phyloP scores from a whole-genome alignment of 2,888 invertebrate species.

The Conistra vaccinii region DNA sequence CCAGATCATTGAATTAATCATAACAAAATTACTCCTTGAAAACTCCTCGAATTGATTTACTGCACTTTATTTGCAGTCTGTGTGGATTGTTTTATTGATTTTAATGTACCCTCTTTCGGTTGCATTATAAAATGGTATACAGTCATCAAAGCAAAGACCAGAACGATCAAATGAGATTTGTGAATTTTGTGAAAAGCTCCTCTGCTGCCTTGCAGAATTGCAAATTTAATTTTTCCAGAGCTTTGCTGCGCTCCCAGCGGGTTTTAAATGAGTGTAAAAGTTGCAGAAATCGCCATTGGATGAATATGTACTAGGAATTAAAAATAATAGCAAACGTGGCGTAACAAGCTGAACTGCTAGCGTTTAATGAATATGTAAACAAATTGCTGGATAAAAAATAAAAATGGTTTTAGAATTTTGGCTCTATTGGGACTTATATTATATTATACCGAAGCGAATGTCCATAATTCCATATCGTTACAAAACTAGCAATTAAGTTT shows the following conservation, averaged over 20 bases:
- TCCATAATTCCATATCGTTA: too few relatives aligned
- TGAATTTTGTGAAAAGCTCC: conserved; percentile 72
- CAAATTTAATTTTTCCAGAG: conserved; percentile 74
- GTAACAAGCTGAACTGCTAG: conserved; percentile 7
- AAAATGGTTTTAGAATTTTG: background rate
- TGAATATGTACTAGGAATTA: conserved; percentile 58
- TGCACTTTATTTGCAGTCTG: background rate
- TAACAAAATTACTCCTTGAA: conserved; percentile 16
- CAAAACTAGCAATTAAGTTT: background rate
- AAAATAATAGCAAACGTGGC: conserved; percentile 17
- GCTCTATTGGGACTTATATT: background rate
- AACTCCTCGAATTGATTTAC: background rate
- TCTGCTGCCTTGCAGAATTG: conserved; percentile 70
- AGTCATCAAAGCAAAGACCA: conserved; percentile 55
- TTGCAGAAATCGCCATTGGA: conserved; percentile 58
- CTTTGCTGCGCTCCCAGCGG: conserved; percentile 66
- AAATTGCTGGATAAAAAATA: conserved; percentile 8
- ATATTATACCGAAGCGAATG: background rate
- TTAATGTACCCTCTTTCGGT: background rate
- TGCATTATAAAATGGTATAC: conserved; percentile 13
- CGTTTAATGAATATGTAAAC: background rate
- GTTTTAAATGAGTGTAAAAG: conserved; percentile 70
- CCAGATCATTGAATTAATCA: conserved; percentile 21
- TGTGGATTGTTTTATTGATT: conserved; percentile 1
- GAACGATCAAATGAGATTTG: conserved; percentile 74